Conservation (phyloP, 23 tunicate species). For the Phallusia fumigata region DNA sequence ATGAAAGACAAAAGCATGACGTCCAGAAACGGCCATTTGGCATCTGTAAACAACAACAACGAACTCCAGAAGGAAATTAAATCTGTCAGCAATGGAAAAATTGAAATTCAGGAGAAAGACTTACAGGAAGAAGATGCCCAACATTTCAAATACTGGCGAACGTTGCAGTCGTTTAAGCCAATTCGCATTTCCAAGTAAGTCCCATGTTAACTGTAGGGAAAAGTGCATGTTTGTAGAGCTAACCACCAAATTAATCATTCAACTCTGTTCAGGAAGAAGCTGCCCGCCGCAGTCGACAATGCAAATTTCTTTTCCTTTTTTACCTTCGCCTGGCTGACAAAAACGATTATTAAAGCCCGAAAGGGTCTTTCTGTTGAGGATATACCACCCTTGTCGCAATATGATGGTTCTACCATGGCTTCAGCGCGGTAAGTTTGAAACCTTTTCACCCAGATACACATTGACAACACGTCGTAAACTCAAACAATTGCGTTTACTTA, state of each 20-base stretch:
- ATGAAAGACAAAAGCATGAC: too few relatives aligned
- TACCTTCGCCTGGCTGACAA: conserved; percentile 61
- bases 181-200: conserved; percentile 62
- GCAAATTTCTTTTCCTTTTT: conserved; percentile 62
- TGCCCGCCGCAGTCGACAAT: conserved; percentile 68
- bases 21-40: background rate
- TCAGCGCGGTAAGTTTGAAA: conserved; percentile 31
- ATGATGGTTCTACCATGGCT: conserved; percentile 41
- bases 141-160: conserved; percentile 94
- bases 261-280: conserved; percentile 35
- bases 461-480: too few relatives aligned
- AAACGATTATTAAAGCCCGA: conserved; percentile 37
- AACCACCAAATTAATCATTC: background rate
- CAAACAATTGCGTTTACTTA: too few relatives aligned
- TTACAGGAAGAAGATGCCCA: conserved; percentile 49
- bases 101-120: background rate
- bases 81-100: background rate
- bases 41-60: background rate
- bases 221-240: background rate
- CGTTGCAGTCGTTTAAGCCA: conserved; percentile 71
- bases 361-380: conserved; percentile 31
- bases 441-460: background rate
- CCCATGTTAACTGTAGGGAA: background rate
- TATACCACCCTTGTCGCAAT: conserved; percentile 57
- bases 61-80: background rate